Conservation (phyloP, 2,113 vertebrate species). For the Azemiops feae region DNA sequence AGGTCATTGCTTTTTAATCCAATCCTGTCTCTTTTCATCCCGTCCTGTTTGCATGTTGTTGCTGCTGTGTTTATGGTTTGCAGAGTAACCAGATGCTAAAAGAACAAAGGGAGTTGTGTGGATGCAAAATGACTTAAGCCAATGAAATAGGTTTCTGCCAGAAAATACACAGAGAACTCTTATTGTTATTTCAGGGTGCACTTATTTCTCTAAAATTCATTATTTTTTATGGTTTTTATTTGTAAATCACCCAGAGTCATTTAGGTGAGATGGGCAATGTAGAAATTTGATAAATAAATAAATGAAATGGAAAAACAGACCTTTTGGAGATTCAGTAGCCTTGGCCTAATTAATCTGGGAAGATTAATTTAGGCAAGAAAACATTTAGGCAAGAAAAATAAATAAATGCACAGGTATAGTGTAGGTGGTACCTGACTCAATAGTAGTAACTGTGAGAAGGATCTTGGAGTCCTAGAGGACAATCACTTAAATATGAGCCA, state of each 20-base stretch:
- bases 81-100: constrained; percentile 36
- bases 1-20: constrained; percentile 38
- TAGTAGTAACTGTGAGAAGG: background rate
- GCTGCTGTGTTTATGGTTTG: constrained; percentile 31
- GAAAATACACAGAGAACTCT: background rate
- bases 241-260: background rate
- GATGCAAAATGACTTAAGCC: constrained; percentile 26
- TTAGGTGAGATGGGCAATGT: background rate
- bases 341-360: background rate
- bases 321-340: background rate
- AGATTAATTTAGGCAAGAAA: background rate
- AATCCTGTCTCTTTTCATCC: constrained; percentile 47
- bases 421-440: background rate
- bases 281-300: background rate
- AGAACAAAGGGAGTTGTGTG: background rate
- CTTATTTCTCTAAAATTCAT: background rate
- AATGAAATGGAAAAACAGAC: background rate
- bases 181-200: background rate
- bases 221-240: background rate
- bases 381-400: background rate
- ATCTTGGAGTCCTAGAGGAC: background rate
- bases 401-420: background rate
- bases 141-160: background rate
- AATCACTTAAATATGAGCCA: background rate
- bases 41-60: constrained; percentile 20